Base-by-base conservation (phyloP, 2,888 invertebrate genomes). In the Seira sanloemensis region DNA sequence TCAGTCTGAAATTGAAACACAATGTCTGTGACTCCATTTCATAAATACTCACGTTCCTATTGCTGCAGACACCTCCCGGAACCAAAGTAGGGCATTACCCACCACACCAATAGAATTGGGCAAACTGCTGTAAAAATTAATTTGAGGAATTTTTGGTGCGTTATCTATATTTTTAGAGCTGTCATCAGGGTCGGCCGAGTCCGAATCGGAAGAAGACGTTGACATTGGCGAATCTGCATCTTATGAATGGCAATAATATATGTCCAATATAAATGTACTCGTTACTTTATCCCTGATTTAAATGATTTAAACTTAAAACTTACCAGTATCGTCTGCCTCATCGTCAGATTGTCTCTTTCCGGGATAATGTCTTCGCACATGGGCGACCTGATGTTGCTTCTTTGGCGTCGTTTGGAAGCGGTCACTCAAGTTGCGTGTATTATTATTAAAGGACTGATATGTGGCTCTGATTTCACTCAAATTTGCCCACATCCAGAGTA, bases 41-140 rank as follows among this genome's bases (percentile, higher is more conserved):
- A n/a, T 12, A n/a, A n/a, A 58, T 4, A 58, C n/a, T 58, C 7
- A 7, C 4, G 83, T 78, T 23, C 83, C 83, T 2, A 83, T 12
- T 0, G 83, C 83, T 12, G 76, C 72, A 26, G 72, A 68, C 5
- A 83, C 27, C 62, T 83, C 83, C 5, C 83, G 67, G 19, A 83
- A 69, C 77, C 77, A 83, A 19, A 83, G 65, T 12, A 78, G 62
- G 4, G 78, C 83, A 62, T 83, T 77, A 0, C 78, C 83, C 46
- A 74, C 46, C 2, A 83, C 65, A 19, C 83, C 78, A 26, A 83
- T 19, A 0, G 67, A 62, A 24, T 78, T 83, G 9, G 83, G 83
- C 2, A 78, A 24, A 23, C 67, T 58, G 25, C 19, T 77, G 83
- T 83, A 83, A 26, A 83, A 83, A 19, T 83, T 83, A 5, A 83